Base-by-base conservation (phyloP, 2,888 invertebrate species). In the Allophyes oxyacanthae region DNA sequence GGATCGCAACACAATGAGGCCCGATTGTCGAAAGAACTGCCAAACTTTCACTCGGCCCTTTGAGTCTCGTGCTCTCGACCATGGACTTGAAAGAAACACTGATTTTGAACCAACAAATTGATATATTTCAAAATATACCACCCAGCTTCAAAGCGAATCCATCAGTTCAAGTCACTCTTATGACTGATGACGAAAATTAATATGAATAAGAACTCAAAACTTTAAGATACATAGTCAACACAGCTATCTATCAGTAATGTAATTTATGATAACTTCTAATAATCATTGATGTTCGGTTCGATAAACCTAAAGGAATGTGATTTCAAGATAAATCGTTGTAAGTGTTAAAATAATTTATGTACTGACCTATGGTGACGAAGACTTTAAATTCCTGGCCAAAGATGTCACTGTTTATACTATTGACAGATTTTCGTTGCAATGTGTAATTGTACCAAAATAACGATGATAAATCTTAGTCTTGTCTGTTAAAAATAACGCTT, bases 11-110 rank as follows among this genome's bases (percentile, higher is more conserved):
- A 90, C 87, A 88, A 90, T 85, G 76, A 79, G 63, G 71, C 77
- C 81, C 84, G 79, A 86, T 88, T 88, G 85, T 84, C 83, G 84
- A 89, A 89, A 87, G 86, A 86, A 83, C 81, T 77, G 77, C 79
- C 78, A 59, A 81, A 89, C 92, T 93, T 93, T 93, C 93, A 84
- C 92, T 85, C 66, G 87, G 90, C 91, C 93, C 92, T 92, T 87
- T 77, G 65, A 64, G 45, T 67, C 68, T 63, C 68, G 28, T 46
- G 44, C 33, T 68, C 68, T 63, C 68, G 32, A 50, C 48, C 33
- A 79, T 73, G 67, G 77, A 75, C 72, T 80, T 74, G 70, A 68
- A 77, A 76, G 40, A 51, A 26, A 52, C 30, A 32, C 46, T n/a
- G 40, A 38, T 55, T 58, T 52, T 63, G 49, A 25, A 42, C 2